These are phyloP conservation scores for Nibea albiflora DNA, from an alignment of 2,113 vertebrate genomes.

Conservation along the genomic window DNA sequence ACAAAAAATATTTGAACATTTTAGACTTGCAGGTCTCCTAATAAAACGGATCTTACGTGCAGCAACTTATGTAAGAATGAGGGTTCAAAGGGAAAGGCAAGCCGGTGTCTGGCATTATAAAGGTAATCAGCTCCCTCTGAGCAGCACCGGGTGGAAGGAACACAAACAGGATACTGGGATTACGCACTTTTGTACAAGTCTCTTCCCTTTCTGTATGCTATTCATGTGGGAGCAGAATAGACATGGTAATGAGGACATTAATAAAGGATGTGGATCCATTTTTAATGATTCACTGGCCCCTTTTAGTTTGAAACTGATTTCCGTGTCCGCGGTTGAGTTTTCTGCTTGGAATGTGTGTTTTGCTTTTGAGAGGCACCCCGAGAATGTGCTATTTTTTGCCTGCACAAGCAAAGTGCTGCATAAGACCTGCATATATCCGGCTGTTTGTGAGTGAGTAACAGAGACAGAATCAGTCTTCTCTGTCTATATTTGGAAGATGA, in stretches of 20 bases:
- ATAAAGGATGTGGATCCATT: conserved; percentile 78
- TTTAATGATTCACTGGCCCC: conserved; percentile 78
- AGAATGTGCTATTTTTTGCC: conserved; percentile 24
- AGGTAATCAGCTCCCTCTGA: not conserved
- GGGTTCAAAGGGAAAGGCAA: conserved; percentile 14
- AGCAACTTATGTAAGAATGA: not conserved
- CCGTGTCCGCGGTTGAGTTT: conserved; percentile 38
- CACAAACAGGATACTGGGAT: conserved; percentile 34
- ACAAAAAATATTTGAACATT: conserved; percentile 4
- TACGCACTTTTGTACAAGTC: conserved; percentile 28
- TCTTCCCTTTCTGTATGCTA: conserved; percentile 37
- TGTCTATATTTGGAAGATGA: conserved; percentile 61
- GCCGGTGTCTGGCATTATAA: not conserved
- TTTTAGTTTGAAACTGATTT: conserved; percentile 66
- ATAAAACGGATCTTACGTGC: not conserved
- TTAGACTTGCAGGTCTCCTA: not conserved
- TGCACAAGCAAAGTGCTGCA: conserved; percentile 46
- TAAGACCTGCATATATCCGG: conserved; percentile 44
- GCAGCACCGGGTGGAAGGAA: conserved; percentile 3
- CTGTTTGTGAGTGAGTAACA: conserved; percentile 31
- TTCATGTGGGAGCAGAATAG: conserved; percentile 54
- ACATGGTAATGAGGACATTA: conserved; percentile 75
- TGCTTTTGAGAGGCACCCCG: conserved; percentile 8
- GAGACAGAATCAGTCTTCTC: conserved; percentile 27
- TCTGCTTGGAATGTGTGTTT: conserved; percentile 24